phyloP scores from a whole-genome alignment of 1,140 invertebrate genomes.

The Penaeus vannamei region DNA sequence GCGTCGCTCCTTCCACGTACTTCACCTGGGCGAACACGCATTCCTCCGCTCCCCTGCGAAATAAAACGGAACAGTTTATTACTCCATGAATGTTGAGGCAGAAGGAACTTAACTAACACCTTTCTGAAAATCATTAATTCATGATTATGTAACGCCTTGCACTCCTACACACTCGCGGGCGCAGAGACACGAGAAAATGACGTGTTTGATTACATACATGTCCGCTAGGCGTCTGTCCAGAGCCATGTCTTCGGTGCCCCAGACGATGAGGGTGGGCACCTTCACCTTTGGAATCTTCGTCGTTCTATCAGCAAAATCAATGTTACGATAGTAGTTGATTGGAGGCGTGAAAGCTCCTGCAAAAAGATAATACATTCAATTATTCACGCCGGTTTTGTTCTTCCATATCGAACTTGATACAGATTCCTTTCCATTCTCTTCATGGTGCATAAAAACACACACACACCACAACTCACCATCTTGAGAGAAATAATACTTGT shows the following conservation, averaged over 20 bases:
- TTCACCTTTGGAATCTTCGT: conserved; percentile 2
- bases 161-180: too few species aligned
- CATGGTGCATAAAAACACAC: background rate
- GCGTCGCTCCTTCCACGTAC: conserved; percentile 51
- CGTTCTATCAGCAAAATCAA: conserved; percentile 17
- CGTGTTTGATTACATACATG: background rate
- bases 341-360: conserved; percentile 61
- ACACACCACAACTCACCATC: background rate
- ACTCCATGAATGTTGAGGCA: background rate
- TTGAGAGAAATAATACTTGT: conserved; percentile 66
- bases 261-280: conserved; percentile 38
- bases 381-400: background rate
- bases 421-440: background rate
- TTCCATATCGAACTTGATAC: background rate
- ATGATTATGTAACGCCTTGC: too few species aligned
- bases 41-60: background rate
- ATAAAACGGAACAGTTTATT: background rate
- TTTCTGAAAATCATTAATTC: too few species aligned
- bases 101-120: too few species aligned
- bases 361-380: background rate
- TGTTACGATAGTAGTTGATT: conserved; percentile 67
- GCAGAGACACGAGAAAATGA: background rate
- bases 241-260: conserved; percentile 35
- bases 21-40: conserved; percentile 2
- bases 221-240: background rate